Conservation (phyloP, 2,888 invertebrate genomes). For the Adela reaumurella region DNA sequence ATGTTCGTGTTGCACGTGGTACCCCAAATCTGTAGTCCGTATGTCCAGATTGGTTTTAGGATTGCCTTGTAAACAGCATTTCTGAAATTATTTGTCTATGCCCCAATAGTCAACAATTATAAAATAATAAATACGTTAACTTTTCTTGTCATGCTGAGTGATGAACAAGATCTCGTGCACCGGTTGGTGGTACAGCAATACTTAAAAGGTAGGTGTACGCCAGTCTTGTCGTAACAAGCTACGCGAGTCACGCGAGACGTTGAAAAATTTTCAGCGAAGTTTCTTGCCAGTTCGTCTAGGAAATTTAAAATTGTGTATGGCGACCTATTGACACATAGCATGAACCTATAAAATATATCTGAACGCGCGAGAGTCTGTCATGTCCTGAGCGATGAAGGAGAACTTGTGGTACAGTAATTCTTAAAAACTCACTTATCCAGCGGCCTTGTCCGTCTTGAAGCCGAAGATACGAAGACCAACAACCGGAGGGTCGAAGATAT, state of each 20-base stretch:
- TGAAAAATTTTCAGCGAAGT: no score
- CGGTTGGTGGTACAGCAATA: constrained; percentile 24
- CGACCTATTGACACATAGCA: no score
- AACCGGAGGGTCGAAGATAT: constrained; percentile 94
- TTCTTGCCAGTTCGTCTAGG: no score
- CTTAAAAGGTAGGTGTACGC: constrained; percentile 67
- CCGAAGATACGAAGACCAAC: constrained; percentile 97
- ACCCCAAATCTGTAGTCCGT: no score
- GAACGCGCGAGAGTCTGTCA: constrained; percentile 95
- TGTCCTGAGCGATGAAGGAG: constrained; percentile 97
- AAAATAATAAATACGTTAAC: no score
- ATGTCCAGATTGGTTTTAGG: no score
- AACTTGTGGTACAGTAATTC: constrained; percentile 70
- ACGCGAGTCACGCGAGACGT: constrained; percentile 93
- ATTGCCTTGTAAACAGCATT: no score
- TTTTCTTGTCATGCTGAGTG: constrained; percentile 90
- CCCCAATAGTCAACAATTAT: no score
- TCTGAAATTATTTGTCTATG: no score
- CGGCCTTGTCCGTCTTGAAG: constrained; percentile 98
- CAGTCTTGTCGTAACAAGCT: constrained; percentile 99
- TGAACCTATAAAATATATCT: constrained; percentile 99
- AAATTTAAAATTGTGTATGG: no score
- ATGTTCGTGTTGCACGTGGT: no score
- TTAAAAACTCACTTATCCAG: constrained; percentile 69
- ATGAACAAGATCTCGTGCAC: constrained; percentile 99